These are phyloP conservation scores for Megaceryle alcyon DNA, from an alignment of 2,797 vertebrate genomes.

Conservation along the genomic window DNA sequence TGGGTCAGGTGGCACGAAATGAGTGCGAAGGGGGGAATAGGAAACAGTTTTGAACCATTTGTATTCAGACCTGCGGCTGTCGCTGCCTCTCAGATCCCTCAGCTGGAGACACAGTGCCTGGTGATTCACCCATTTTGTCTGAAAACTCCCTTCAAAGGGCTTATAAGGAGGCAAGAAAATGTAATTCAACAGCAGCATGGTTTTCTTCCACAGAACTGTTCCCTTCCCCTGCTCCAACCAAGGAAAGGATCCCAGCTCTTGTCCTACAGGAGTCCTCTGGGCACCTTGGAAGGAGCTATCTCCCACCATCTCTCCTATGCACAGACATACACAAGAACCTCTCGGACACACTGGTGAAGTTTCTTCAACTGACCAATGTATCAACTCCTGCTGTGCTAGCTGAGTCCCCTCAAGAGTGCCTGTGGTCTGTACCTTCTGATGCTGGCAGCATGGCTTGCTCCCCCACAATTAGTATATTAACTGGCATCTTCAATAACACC, in stretches of 20 bases:
- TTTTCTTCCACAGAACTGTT: neutral
- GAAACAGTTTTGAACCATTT: neutral
- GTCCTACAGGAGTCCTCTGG: neutral
- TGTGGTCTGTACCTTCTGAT: neutral
- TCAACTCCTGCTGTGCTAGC: rapidly evolving
- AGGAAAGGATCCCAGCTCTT: neutral
- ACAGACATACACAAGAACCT: neutral
- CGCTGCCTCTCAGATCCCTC: neutral
- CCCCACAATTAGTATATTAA: neutral
- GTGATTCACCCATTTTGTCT: neutral
- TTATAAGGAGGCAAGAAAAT: neutral
- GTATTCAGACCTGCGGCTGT: neutral
- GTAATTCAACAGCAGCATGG: neutral
- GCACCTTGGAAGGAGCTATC: neutral
- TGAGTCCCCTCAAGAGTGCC: rapidly evolving
- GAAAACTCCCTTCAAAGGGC: neutral
- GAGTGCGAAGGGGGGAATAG: constrained; percentile 1
- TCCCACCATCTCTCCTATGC: neutral
- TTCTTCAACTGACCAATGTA: neutral
- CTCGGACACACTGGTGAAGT: neutral
- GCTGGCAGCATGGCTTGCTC: neutral
- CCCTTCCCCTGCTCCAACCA: neutral
- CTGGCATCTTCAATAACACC: neutral
- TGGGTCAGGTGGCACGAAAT: neutral
- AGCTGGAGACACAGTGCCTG: neutral